phyloP scores from a whole-genome alignment of 2,888 invertebrate species.

The Xanthostigma xanthostigma region DNA sequence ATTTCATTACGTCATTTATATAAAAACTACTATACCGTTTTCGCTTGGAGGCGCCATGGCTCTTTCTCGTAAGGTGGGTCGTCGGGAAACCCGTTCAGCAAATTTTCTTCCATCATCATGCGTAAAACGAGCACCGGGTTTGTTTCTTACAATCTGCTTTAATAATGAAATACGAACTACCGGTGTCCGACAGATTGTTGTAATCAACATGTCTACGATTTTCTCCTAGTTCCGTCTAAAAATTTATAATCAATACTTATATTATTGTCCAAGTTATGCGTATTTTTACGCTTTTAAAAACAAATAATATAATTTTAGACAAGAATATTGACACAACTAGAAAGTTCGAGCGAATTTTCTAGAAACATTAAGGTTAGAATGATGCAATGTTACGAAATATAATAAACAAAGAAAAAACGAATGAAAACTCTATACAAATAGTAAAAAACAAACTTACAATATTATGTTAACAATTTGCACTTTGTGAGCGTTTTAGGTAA shows the following conservation, averaged over 20 bases:
- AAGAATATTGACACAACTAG: too few species aligned
- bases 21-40: constrained; percentile 38
- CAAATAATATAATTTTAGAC: neutral
- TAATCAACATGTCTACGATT: neutral
- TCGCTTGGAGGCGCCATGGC: constrained; percentile 64
- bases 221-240: neutral
- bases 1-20: too few species aligned
- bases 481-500: too few species aligned
- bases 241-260: neutral
- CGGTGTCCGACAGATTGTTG: constrained; percentile 17
- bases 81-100: constrained; percentile 29
- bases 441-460: too few species aligned
- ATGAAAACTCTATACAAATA: too few species aligned
- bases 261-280: neutral
- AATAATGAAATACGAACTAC: constrained; percentile 30
- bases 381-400: neutral
- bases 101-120: constrained; percentile 31
- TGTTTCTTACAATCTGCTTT: constrained; percentile 31
- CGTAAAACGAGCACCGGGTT: constrained; percentile 37
- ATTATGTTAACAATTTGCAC: too few species aligned
- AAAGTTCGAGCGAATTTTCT: too few species aligned
- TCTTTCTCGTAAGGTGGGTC: constrained; percentile 49
- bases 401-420: too few species aligned
- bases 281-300: neutral
- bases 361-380: neutral